Percentiles rank a stretch among this genome's conserved stretches.
Conservation (phyloP, 2,888 invertebrate species). For the Phania funesta region DNA sequence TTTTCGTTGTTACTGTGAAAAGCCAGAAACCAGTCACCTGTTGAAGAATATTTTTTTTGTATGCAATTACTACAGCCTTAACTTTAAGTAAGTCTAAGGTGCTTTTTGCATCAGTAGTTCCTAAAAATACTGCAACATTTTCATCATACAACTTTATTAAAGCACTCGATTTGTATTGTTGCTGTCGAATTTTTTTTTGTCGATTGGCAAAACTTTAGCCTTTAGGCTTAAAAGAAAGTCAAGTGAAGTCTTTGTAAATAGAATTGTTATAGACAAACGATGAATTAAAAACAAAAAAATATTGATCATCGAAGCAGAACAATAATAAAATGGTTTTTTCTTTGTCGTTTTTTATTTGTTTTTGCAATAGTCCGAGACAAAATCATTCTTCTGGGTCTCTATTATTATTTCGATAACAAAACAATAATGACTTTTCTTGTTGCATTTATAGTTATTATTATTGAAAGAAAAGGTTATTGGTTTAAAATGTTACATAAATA, state of each 20-base stretch:
- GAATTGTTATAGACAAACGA: constrained; percentile 52
- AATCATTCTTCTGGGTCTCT: constrained; percentile 44
- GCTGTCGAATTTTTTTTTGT: constrained; percentile 10
- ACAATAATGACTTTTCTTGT: constrained; percentile 32
- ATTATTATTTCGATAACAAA: constrained; percentile 43
- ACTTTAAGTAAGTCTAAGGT: constrained; percentile 18
- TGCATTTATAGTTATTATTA: constrained; percentile 41
- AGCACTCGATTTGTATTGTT: constrained; percentile 52
- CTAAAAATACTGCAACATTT: constrained; percentile 17
- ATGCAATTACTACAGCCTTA: not conserved
- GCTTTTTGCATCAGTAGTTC: constrained; percentile 62
- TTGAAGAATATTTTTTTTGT: constrained; percentile 30
- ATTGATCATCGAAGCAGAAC: constrained; percentile 61
- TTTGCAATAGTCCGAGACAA: constrained; percentile 35
- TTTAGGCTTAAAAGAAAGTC: constrained; percentile 64
- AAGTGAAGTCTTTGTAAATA: constrained; percentile 42
- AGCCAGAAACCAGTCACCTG: constrained; percentile 60
- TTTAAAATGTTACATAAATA: constrained; percentile 47
- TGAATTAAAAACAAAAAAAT: constrained; percentile 25
- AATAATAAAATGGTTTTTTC: constrained; percentile 54
- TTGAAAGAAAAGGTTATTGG: constrained; percentile 60
- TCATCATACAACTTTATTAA: constrained; percentile 64
- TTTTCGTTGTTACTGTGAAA: constrained; percentile 11
- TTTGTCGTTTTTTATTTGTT: not conserved
- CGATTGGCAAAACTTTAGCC: constrained; percentile 49